These are phyloP conservation scores for Enteromius afrohamiltoni DNA, from an alignment of 2,797 vertebrate genomes.

Conservation along the genomic window DNA sequence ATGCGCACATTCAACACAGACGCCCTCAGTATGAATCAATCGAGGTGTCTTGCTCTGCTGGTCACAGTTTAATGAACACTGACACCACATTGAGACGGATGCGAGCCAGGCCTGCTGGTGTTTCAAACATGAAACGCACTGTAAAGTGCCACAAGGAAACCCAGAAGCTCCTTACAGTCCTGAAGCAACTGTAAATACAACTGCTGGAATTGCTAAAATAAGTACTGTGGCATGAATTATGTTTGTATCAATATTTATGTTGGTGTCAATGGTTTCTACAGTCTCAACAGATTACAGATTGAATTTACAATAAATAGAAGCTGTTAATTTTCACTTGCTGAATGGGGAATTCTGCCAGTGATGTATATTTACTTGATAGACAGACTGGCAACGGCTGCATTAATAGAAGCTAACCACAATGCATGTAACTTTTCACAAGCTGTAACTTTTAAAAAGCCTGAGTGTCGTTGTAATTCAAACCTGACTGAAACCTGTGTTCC, in stretches of 20 bases:
- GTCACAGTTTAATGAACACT: conserved; percentile 62
- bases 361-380: background rate
- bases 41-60: conserved; percentile 58
- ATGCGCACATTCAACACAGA: conserved; percentile 46
- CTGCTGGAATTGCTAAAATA: conserved; percentile 3
- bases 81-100: conserved; percentile 57
- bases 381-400: background rate
- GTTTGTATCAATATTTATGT: conserved; percentile 41
- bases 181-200: conserved; percentile 1
- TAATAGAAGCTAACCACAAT: conserved; percentile 23
- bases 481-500: conserved; percentile 7
- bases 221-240: conserved; percentile 16
- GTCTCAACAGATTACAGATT: conserved; percentile 32
- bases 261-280: conserved; percentile 22
- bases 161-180: conserved; percentile 1
- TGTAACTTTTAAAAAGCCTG: conserved; percentile 19
- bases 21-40: conserved; percentile 48
- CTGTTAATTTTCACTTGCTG: conserved; percentile 34
- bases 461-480: conserved; percentile 18
- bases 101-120: conserved; percentile 17
- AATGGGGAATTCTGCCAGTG: conserved; percentile 23
- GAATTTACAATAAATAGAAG: conserved; percentile 41
- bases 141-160: conserved; percentile 14
- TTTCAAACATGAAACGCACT: conserved; percentile 33
- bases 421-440: conserved; percentile 5